Conservation (phyloP, 2,113 vertebrate species). For the Paradoxurus hermaphroditus region DNA sequence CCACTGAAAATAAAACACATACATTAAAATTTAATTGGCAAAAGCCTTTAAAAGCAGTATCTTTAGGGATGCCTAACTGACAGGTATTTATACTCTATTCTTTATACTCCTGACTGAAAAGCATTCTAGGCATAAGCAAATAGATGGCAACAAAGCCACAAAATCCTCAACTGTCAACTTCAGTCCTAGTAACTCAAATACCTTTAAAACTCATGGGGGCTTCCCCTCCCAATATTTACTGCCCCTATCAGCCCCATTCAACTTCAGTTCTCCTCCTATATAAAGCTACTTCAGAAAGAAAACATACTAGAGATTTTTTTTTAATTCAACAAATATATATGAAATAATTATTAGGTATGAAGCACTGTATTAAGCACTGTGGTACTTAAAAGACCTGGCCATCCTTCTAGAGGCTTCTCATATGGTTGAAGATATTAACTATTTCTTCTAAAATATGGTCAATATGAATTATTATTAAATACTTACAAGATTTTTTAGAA, state of each 20-base stretch:
- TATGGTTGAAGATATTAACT: neutral
- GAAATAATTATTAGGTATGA: neutral
- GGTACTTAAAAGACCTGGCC: neutral
- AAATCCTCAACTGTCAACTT: conserved; percentile 21
- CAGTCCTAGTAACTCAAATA: neutral
- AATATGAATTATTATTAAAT: conserved; percentile 34
- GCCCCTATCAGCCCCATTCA: neutral
- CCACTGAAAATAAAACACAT: conserved; percentile 84
- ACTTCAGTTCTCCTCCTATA: neutral
- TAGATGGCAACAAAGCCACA: conserved; percentile 14
- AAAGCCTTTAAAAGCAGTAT: conserved; percentile 51
- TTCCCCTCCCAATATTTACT: neutral
- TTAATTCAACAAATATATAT: conserved; percentile 10
- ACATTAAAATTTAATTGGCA: conserved; percentile 66
- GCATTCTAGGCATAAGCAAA: neutral
- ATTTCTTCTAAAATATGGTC: neutral
- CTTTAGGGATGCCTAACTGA: conserved; percentile 26
- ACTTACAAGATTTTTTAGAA: conserved; percentile 5
- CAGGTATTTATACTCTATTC: conserved; percentile 18
- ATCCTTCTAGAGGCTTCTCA: neutral
- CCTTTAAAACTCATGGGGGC: neutral
- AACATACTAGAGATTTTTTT: conserved; percentile 8
- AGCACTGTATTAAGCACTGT: neutral
- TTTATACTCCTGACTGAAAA: neutral
- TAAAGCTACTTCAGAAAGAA: conserved; percentile 22